Percentiles rank a stretch among this genome's conserved stretches.
Conservation (phyloP, 37 sponge, comb jelly and placozoan genomes). For the Agelas oroides region DNA sequence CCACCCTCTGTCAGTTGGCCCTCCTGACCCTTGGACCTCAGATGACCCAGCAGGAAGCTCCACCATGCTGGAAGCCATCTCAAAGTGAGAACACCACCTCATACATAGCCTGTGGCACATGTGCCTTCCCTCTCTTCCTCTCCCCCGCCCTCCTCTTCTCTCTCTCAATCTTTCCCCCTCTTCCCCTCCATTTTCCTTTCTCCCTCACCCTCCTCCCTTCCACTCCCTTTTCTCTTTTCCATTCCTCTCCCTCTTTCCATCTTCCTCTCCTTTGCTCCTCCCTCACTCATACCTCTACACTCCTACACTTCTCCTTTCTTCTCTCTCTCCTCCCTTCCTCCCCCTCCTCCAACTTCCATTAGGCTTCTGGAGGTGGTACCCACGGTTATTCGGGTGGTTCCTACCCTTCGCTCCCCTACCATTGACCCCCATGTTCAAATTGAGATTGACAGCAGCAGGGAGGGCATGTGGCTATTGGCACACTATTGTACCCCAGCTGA, state of each 20-base stretch:
- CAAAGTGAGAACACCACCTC: slow-evolving; percentile 21
- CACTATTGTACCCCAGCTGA: slow-evolving; percentile 41
- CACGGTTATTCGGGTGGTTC: background rate
- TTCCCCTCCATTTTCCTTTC: background rate
- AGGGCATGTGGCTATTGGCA: slow-evolving; percentile 36
- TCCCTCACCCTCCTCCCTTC: background rate
- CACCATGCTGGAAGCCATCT: slow-evolving; percentile 51
- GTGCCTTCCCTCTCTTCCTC: background rate
- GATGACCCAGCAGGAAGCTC: slow-evolving; percentile 16
- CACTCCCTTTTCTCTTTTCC: background rate
- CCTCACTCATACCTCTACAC: background rate
- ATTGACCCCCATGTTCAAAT: background rate
- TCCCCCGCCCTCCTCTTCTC: background rate
- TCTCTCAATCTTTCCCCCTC: background rate
- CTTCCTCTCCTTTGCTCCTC: background rate
- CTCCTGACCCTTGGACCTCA: slow-evolving; percentile 47
- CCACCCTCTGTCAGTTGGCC: slow-evolving; percentile 29
- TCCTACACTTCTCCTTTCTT: too few relatives aligned
- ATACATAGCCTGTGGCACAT: background rate
- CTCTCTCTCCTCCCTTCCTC: too few relatives aligned
- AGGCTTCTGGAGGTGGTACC: slow-evolving; percentile 24
- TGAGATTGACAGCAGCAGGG: slow-evolving; percentile 28
- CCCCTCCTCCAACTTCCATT: background rate
- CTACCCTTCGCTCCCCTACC: background rate
- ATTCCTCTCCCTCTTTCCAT: background rate